A percentile compares a stretch with the other conserved stretches of the same genome.
Conservation (phyloP, 2,888 invertebrate genomes). For the Luperina testacea region DNA sequence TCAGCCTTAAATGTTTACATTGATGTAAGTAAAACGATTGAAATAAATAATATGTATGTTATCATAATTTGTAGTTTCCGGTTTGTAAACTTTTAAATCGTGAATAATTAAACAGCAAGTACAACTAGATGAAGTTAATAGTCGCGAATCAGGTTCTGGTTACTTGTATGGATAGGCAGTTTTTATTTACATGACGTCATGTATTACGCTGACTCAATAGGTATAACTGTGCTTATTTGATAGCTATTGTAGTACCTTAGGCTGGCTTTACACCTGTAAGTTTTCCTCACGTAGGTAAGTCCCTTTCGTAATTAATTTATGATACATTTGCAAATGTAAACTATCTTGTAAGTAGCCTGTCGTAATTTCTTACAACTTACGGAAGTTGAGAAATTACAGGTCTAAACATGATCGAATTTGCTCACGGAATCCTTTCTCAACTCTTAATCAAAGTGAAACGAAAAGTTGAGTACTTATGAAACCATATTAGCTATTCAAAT, state of each 20-base stretch:
- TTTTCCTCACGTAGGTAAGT: not conserved
- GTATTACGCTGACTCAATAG: constrained; percentile 34
- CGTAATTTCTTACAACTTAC: not conserved
- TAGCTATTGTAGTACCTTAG: not conserved
- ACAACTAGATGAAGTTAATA: constrained; percentile 29
- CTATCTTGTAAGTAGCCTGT: not conserved
- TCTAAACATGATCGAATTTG: not conserved
- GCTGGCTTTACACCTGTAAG: not conserved
- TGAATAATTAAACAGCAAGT: constrained; percentile 23
- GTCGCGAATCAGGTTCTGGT: constrained; percentile 41
- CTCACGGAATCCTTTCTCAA: not conserved
- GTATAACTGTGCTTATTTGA: not conserved
- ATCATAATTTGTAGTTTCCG: constrained; percentile 24
- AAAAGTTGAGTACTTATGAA: not conserved
- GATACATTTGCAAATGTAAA: too few species aligned
- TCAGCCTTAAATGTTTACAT: constrained; percentile 98
- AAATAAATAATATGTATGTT: constrained; percentile 24
- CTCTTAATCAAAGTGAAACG: not conserved
- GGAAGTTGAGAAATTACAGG: not conserved
- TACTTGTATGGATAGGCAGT: constrained; percentile 26
- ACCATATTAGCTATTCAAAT: not conserved
- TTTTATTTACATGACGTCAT: constrained; percentile 57
- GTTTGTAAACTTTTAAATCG: constrained; percentile 30
- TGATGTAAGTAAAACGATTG: constrained; percentile 91
- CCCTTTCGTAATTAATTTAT: not conserved